Percentiles rank a stretch among this genome's conserved stretches.
Evolutionary conservation across 1,140 invertebrate genomes (phyloP).

Genomic region (Liolophura sinensis): DNA sequence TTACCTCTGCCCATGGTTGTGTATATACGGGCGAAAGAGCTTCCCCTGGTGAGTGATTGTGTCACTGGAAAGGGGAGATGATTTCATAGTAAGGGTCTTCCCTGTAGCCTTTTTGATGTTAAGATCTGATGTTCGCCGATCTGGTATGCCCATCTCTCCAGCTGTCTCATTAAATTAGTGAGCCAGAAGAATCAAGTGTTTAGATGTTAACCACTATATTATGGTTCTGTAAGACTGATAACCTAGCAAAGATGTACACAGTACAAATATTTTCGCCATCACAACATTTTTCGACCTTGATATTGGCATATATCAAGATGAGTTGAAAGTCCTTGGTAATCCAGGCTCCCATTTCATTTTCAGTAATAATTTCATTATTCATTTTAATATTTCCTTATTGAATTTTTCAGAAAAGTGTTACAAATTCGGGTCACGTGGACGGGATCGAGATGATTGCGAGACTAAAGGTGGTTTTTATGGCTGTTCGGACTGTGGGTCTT

Average conservation of each 20-base stretch:
- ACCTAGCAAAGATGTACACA: too few relatives aligned
- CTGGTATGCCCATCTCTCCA: not conserved
- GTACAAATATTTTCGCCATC: too few relatives aligned
- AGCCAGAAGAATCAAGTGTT: not conserved
- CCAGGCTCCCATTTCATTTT: not conserved
- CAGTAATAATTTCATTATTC: not conserved
- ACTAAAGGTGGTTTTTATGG: slow-evolving; percentile 28
- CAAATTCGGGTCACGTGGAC: slow-evolving; percentile 26
- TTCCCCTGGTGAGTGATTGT: slow-evolving; percentile 16
- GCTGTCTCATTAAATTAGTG: not conserved
- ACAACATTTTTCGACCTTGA: too few relatives aligned
- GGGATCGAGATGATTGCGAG: slow-evolving; percentile 27
- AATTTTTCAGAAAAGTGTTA: slow-evolving; percentile 27
- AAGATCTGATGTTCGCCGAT: not conserved
- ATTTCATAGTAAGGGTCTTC: not conserved
- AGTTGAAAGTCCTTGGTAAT: too few relatives aligned
- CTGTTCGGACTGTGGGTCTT: slow-evolving; percentile 36
- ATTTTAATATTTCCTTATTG: not conserved
- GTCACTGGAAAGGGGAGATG: not conserved
- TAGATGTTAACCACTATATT: not conserved
- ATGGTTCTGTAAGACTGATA: too few relatives aligned
- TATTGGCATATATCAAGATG: too few relatives aligned
- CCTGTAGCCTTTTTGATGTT: not conserved
- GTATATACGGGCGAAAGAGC: slow-evolving; percentile 27
- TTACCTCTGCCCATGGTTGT: slow-evolving; percentile 30